Conservation (phyloP, 2,888 invertebrate species). For the Macaria notata region DNA sequence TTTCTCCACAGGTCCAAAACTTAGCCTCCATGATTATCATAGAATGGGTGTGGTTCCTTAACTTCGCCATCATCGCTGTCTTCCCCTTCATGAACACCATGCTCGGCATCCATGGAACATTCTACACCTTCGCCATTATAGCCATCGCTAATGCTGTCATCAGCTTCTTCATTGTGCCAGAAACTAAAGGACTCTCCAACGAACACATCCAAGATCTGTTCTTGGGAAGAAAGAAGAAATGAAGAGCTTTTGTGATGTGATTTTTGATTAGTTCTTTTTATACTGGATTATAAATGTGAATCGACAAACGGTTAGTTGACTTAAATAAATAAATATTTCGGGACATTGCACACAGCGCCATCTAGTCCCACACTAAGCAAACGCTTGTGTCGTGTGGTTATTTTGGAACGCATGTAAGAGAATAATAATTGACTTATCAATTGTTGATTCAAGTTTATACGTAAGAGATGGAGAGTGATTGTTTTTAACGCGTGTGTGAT, state of each 20-base stretch:
- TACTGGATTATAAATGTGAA: no score
- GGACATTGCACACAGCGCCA: no score
- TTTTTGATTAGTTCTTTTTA: no score
- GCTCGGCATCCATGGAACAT: constrained; percentile 62
- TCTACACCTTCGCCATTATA: constrained; percentile 60
- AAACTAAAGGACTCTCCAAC: constrained; percentile 72
- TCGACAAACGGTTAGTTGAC: no score
- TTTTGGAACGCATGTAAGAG: no score
- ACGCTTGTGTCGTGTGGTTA: no score
- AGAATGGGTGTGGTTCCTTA: constrained; percentile 69
- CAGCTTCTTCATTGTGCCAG: constrained; percentile 61
- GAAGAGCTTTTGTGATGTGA: not conserved
- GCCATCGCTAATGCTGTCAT: constrained; percentile 50
- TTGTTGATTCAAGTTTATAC: no score
- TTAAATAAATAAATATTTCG: no score
- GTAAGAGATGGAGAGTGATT: no score
- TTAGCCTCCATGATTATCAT: constrained; percentile 65
- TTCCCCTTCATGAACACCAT: constrained; percentile 57
- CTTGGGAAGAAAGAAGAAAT: constrained; percentile 29
- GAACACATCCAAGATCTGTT: constrained; percentile 61
- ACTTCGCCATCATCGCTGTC: constrained; percentile 65
- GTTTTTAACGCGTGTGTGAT: no score
- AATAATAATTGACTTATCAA: no score
- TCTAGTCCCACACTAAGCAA: no score
- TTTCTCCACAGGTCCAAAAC: constrained; percentile 56